Percentiles rank a stretch among this genome's conserved stretches.
Evolutionary conservation across 2,888 invertebrate genomes (phyloP).

Genomic region (Ametastegia equiseti): DNA sequence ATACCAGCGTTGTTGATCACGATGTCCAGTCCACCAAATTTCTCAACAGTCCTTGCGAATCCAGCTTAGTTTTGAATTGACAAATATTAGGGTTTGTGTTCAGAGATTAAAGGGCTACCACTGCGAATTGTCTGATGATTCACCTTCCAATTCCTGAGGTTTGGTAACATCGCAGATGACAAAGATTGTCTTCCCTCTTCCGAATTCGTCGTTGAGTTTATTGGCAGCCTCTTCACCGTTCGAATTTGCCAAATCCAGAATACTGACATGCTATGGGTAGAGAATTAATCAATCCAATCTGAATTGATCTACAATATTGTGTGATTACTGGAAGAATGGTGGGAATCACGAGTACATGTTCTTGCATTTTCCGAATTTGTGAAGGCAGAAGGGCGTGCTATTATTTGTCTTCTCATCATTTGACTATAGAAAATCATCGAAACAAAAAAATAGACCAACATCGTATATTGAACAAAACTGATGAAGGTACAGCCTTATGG

Average conservation of each 20-base stretch:
- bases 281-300: no score
- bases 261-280: slow-evolving; percentile 64
- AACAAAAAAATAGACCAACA: no score
- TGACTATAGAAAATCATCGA: no score
- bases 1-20: slow-evolving; percentile 75
- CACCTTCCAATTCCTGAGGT: slow-evolving; percentile 75
- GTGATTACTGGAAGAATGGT: no score
- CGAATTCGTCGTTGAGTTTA: slow-evolving; percentile 76
- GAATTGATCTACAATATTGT: no score
- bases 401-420: no score
- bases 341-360: no score
- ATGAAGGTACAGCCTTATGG: no score
- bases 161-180: slow-evolving; percentile 78
- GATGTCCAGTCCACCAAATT: slow-evolving; percentile 77
- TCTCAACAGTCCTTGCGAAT: slow-evolving; percentile 74
- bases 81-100: not conserved
- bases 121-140: not conserved
- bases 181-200: slow-evolving; percentile 75
- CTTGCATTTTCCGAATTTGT: no score
- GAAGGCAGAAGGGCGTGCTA: no score
- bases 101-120: not conserved
- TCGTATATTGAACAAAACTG: no score
- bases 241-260: slow-evolving; percentile 72
- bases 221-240: slow-evolving; percentile 74
- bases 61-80: slow-evolving; percentile 65